These are phyloP conservation scores for Synanthedon andrenaeformis DNA, from an alignment of 2,888 invertebrate species.

Conservation along the genomic window DNA sequence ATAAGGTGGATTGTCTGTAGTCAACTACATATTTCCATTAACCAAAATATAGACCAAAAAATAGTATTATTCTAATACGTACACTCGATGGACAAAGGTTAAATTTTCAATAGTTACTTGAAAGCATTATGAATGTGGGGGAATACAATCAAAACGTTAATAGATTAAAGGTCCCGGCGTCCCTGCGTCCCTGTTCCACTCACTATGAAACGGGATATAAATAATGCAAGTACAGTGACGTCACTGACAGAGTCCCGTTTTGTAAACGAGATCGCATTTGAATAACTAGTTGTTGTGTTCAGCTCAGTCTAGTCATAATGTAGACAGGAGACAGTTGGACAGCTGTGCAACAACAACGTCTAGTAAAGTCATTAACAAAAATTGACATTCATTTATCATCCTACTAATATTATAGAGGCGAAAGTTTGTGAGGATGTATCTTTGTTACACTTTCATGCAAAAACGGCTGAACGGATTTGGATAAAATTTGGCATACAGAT, in stretches of 20 bases:
- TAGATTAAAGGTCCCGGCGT: neutral
- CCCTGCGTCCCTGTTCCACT: neutral
- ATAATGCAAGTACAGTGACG: constrained; percentile 57
- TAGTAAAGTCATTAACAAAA: constrained; percentile 10
- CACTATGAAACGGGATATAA: constrained; percentile 42
- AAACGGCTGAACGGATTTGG: too few relatives aligned
- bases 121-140: neutral
- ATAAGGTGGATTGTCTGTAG: too few relatives aligned
- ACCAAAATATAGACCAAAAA: too few relatives aligned
- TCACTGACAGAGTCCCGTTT: constrained; percentile 46
- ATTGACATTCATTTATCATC: too few relatives aligned
- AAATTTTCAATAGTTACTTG: too few relatives aligned
- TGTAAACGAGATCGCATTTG: constrained; percentile 42
- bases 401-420: too few relatives aligned
- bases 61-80: too few relatives aligned
- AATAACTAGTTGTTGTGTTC: constrained; percentile 29
- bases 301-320: constrained; percentile 15
- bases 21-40: too few relatives aligned
- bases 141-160: neutral
- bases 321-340: neutral
- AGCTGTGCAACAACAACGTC: constrained; percentile 4
- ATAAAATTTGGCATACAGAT: too few relatives aligned
- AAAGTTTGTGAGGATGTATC: too few relatives aligned
- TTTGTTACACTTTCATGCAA: too few relatives aligned
- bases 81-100: too few relatives aligned